A percentile compares a stretch with the other conserved stretches of the same genome.
Evolutionary conservation across 2,888 invertebrate genomes (phyloP).

Genomic region (Hecatera dysodea): DNA sequence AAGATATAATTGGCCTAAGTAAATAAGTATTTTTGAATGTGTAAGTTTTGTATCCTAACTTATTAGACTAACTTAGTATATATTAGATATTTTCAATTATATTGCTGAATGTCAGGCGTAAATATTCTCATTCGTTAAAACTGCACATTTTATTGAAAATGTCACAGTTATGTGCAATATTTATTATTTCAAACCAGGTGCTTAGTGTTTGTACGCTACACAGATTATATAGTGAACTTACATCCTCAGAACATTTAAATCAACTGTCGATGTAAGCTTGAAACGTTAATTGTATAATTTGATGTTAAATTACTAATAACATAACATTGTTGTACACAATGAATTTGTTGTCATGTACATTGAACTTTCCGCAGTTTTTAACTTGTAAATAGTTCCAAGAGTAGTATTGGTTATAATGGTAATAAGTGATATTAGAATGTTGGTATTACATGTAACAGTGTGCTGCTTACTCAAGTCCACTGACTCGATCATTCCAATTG

Average conservation of each 20-base stretch:
- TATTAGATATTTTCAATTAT: constrained; percentile 70
- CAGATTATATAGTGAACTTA: constrained; percentile 63
- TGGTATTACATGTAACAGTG: constrained; percentile 73
- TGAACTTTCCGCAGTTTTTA: constrained; percentile 72
- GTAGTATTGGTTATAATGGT: constrained; percentile 75
- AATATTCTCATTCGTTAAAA: constrained; percentile 76
- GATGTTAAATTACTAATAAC: constrained; percentile 59
- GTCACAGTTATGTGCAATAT: constrained; percentile 81
- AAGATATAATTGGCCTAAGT: constrained; percentile 87
- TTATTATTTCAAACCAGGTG: constrained; percentile 80
- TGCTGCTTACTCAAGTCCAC: constrained; percentile 70
- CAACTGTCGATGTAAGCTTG: constrained; percentile 78
- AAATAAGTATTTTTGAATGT: constrained; percentile 85
- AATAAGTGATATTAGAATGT: constrained; percentile 81
- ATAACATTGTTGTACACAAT: constrained; percentile 69
- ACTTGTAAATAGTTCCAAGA: constrained; percentile 80
- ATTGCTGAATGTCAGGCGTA: constrained; percentile 65
- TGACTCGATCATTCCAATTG: constrained; percentile 84
- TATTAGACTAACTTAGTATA: constrained; percentile 75
- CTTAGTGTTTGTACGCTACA: constrained; percentile 74
- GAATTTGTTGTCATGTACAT: constrained; percentile 72
- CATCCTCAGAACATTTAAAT: constrained; percentile 87
- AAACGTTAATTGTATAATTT: constrained; percentile 62
- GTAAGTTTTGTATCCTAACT: constrained; percentile 85
- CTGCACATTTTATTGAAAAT: constrained; percentile 71